Percentiles rank a stretch among this genome's conserved stretches.
Evolutionary conservation across 1,140 invertebrate species (phyloP).

Genomic region (Ceratosolen fusciceps): DNA sequence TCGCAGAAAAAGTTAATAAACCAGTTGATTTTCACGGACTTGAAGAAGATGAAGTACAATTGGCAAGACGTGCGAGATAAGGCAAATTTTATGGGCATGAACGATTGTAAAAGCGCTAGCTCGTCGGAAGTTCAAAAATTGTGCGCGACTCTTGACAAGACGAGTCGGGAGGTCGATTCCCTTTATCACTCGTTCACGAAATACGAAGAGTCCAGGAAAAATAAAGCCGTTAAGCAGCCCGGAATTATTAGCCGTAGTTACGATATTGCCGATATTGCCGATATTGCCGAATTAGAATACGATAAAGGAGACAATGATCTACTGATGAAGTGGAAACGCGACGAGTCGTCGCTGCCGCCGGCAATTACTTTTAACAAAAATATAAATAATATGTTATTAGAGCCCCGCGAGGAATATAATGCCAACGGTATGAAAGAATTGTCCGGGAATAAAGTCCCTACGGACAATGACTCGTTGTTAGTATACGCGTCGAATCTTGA

Average conservation of each 20-base stretch:
- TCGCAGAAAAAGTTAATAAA: constrained; percentile 39
- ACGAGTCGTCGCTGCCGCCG: no score
- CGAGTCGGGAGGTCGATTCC: constrained; percentile 14
- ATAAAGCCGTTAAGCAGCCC: background rate
- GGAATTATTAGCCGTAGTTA: background rate
- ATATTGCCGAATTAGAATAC: background rate
- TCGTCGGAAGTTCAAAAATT: background rate
- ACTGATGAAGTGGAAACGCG: no score
- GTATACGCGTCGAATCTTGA: no score
- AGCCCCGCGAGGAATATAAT: no score
- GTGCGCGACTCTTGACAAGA: constrained; percentile 19
- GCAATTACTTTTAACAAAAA: no score
- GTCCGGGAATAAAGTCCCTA: no score
- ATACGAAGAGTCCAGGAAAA: background rate
- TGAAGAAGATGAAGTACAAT: constrained; percentile 18
- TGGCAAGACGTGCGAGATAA: constrained; percentile 32
- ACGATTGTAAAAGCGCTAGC: background rate
- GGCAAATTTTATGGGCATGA: background rate
- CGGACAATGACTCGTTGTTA: no score
- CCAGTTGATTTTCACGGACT: constrained; percentile 40
- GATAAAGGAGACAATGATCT: constrained; percentile 22
- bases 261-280: no score
- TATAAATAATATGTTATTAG: no score
- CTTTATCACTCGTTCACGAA: constrained; percentile 19
- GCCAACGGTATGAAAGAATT: background rate